Evolutionary conservation across 2,888 invertebrate genomes (phyloP).

Genomic region (Bibio marci): DNA sequence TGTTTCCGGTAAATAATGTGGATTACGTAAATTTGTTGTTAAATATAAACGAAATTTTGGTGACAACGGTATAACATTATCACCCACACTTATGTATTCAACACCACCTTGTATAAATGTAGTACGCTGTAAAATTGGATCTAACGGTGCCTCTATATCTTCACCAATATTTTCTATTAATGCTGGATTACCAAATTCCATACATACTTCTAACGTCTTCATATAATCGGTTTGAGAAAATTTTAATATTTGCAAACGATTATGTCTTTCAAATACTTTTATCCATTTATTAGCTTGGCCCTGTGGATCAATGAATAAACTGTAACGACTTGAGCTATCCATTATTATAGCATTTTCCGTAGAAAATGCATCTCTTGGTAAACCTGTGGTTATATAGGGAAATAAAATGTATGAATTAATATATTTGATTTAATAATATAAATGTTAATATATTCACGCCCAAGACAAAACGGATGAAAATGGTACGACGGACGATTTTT

Average conservation of each 20-base stretch:
- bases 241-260: constrained; percentile 23
- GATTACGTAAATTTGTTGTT: constrained; percentile 77
- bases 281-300: constrained; percentile 88
- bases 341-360: constrained; percentile 80
- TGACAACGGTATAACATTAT: constrained; percentile 64
- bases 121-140: constrained; percentile 60
- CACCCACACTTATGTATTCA: constrained; percentile 65
- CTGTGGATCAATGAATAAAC: constrained; percentile 83
- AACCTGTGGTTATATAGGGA: too few species aligned
- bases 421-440: too few species aligned
- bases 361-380: constrained; percentile 70
- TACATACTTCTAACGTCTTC: constrained; percentile 41
- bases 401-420: too few species aligned
- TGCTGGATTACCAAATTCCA: constrained; percentile 56
- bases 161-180: constrained; percentile 73
- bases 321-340: constrained; percentile 68
- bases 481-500: too few species aligned
- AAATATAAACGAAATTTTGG: constrained; percentile 66
- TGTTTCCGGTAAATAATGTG: constrained; percentile 74
- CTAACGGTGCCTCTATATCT: constrained; percentile 71
- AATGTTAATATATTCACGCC: too few species aligned
- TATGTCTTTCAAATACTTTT: constrained; percentile 56
- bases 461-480: too few species aligned
- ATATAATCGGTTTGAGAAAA: constrained; percentile 28
- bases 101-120: constrained; percentile 64